These are phyloP conservation scores for Capitella teleta DNA, from an alignment of 1,140 invertebrate genomes.

Conservation along the genomic window DNA sequence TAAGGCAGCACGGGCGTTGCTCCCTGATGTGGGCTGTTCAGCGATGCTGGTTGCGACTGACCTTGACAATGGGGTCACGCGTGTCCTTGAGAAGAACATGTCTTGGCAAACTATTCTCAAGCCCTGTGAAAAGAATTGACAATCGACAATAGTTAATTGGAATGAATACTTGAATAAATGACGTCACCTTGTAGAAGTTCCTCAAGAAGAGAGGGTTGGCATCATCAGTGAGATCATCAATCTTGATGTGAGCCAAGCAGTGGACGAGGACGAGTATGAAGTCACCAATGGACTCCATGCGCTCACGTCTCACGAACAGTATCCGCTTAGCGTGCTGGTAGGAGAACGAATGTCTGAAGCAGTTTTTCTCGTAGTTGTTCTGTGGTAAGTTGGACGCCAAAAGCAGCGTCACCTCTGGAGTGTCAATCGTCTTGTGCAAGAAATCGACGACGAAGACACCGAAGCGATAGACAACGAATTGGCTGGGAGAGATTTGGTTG, in stretches of 20 bases:
- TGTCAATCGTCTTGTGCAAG: conserved; percentile 20
- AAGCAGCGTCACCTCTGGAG: conserved; percentile 23
- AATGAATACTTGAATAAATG: background rate
- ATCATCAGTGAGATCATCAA: conserved; percentile 32
- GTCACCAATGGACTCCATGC: conserved; percentile 36
- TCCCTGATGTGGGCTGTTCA: conserved; percentile 3
- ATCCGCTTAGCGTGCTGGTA: conserved; percentile 31
- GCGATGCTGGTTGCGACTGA: background rate
- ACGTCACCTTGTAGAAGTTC: conserved; percentile 30
- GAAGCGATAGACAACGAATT: conserved; percentile 36
- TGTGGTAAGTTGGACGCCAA: conserved; percentile 34
- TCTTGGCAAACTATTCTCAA: conserved; percentile 34
- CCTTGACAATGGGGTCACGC: conserved; percentile 17
- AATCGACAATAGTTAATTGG: background rate
- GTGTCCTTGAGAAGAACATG: conserved; percentile 37
- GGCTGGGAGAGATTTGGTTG: conserved; percentile 26
- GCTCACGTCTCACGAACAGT: conserved; percentile 31
- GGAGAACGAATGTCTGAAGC: conserved; percentile 32
- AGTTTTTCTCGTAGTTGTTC: conserved; percentile 30
- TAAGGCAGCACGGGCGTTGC: conserved; percentile 19
- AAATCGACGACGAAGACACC: conserved; percentile 31
- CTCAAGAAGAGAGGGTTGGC: conserved; percentile 29
- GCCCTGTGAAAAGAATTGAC: conserved; percentile 15
- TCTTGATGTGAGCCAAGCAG: conserved; percentile 32
- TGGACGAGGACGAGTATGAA: conserved; percentile 36